phyloP scores from a whole-genome alignment of 2,888 invertebrate species.

The Thalpophila matura region DNA sequence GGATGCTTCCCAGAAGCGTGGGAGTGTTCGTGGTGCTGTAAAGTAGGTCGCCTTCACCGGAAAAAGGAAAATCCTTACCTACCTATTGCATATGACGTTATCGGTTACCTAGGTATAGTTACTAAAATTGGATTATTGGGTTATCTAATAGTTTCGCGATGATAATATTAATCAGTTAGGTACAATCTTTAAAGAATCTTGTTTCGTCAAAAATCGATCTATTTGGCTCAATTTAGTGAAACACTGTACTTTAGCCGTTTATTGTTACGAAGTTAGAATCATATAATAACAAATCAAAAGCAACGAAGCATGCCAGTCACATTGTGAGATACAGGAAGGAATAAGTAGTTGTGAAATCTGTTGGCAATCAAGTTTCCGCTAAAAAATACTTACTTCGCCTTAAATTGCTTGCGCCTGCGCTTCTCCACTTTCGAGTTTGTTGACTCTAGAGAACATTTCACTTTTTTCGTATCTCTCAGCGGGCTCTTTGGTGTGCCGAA shows the following conservation, averaged over 20 bases:
- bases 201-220: conserved; percentile 10
- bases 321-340: conserved; percentile 64
- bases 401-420: conserved; percentile 66
- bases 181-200: conserved; percentile 4
- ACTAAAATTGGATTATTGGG: conserved; percentile 33
- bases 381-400: conserved; percentile 68
- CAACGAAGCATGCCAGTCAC: conserved; percentile 58
- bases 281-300: conserved; percentile 45
- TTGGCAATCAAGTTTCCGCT: conserved; percentile 70
- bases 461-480: conserved; percentile 72
- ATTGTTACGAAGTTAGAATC: conserved; percentile 35
- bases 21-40: conserved; percentile 67
- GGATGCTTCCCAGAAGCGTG: conserved; percentile 84
- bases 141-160: conserved; percentile 20
- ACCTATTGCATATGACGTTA: conserved; percentile 13
- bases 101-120: conserved; percentile 33
- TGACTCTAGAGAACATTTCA: conserved; percentile 76
- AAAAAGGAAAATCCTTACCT: conserved; percentile 61
- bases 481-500: conserved; percentile 64
- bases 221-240: conserved; percentile 8
- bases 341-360: conserved; percentile 70
- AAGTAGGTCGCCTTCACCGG: conserved; percentile 80
- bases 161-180: conserved; percentile 21
- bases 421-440: conserved; percentile 75
- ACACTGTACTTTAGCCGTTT: conserved; percentile 31